Base-by-base conservation (phyloP, 64 coral and sea anemone species). In the Montipora foliosa region DNA sequence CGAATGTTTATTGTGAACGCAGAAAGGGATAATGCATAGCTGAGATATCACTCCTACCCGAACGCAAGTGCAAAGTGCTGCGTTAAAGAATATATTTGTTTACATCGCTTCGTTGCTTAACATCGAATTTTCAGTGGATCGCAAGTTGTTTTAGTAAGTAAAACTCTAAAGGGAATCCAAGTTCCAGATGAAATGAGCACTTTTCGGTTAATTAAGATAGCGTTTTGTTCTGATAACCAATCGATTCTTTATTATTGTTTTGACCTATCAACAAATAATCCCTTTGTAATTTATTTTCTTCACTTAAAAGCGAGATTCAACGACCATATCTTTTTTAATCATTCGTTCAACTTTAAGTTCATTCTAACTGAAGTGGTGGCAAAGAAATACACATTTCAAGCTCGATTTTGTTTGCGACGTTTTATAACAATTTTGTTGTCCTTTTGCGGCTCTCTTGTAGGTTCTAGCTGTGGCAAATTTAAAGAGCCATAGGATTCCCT, bases 1-100 rank as follows among this genome's bases (percentile, higher is more conserved):
- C 22, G 19, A 50, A 86, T 10, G 8, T 4, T 46, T 47, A 16
- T 48, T 69, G 68, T 14, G 8, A 49, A 49, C 46, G 45, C 5
- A 49, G 62, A 86, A 86, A 51, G 47, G 1, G 44, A 44, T 21
- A 3, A 6, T 68, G 61, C 82, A 86, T 86, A 71, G 82, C 46
- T 86, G 13, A 86, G 71, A 86, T 86, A 71, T 15, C 16, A 22
- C 59, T 4, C 81, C 81, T 67, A 13, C 60, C 5, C 29, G 37
- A 5, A 45, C 44, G 82, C 47, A 86, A 47, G 62, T n/a, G 61
- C 49, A 66, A 64, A 86, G 47, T 86, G 82, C 16, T 70, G 82
- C 82, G 64, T 8, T 86, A 86, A 49, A 86, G 37, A 37, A 71
- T 86, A 29, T 67, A 86, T 86, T 86, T 70, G 9, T 71, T 86